phyloP scores from a whole-genome alignment of 53 echinoderm and acorn worm species.

The Stichopus horrens region DNA sequence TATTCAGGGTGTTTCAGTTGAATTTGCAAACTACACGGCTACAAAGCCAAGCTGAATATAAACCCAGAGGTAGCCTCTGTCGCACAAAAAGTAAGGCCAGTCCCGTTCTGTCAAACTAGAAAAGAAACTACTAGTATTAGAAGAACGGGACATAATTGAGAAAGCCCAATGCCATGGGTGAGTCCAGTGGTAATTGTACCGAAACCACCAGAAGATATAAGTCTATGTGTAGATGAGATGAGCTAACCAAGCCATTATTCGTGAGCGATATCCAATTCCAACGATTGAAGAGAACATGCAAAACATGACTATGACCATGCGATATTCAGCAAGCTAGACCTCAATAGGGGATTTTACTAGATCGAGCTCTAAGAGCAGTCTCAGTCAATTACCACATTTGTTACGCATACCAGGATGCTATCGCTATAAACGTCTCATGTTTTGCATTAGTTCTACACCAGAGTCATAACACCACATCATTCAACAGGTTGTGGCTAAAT shows the following conservation, averaged over 20 bases:
- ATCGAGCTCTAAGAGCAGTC: conserved; percentile 61
- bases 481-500: conserved; percentile 53
- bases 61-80: conserved; percentile 45
- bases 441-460: conserved; percentile 58
- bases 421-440: conserved; percentile 60
- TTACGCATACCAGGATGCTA: conserved; percentile 56
- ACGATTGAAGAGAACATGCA: conserved; percentile 62
- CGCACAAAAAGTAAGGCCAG: conserved; percentile 53
- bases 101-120: conserved; percentile 31
- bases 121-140: conserved; percentile 58
- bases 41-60: conserved; percentile 54
- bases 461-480: conserved; percentile 68
- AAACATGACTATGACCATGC: conserved; percentile 61
- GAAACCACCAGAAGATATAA: conserved; percentile 51
- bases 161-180: conserved; percentile 60
- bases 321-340: conserved; percentile 64
- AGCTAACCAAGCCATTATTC: conserved; percentile 14
- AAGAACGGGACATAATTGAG: conserved; percentile 58
- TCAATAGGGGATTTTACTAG: conserved; percentile 65
- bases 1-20: conserved; percentile 47
- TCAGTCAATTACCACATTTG: conserved; percentile 62
- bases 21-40: conserved; percentile 60
- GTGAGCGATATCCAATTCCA: conserved; percentile 52
- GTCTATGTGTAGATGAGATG: conserved; percentile 57
- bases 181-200: conserved; percentile 54